phyloP scores from a whole-genome alignment of 2,113 vertebrate genomes.

The Alethe castanea region DNA sequence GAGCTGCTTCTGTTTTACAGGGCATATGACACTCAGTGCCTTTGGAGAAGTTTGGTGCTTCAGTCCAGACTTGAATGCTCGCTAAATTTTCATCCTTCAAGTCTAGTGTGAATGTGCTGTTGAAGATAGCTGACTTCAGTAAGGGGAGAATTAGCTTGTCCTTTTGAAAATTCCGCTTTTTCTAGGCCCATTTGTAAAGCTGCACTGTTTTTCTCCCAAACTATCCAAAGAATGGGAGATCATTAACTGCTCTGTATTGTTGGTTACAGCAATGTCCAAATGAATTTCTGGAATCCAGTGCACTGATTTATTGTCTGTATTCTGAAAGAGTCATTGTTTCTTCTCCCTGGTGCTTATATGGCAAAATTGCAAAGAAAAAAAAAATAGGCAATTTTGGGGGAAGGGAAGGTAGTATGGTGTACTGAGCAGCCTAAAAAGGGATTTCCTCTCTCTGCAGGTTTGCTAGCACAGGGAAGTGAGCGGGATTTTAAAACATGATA shows the following conservation, averaged over 20 bases:
- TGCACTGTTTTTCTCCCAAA: constrained; percentile 18
- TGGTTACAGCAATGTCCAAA: constrained; percentile 26
- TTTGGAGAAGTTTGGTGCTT: neutral
- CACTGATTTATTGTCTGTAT: constrained; percentile 30
- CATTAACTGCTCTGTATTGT: constrained; percentile 47
- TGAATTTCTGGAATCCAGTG: constrained; percentile 59
- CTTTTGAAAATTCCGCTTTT: constrained; percentile 31
- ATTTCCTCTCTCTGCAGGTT: neutral
- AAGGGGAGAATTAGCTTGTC: neutral
- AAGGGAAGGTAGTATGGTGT: neutral
- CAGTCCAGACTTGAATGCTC: neutral
- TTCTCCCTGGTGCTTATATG: constrained; percentile 30
- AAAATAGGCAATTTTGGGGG: neutral
- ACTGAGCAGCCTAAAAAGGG: neutral
- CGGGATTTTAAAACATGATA: constrained; percentile 30
- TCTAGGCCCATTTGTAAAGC: constrained; percentile 7
- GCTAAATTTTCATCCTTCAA: neutral
- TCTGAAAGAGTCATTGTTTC: constrained; percentile 61
- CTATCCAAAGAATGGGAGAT: constrained; percentile 29
- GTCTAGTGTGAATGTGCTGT: neutral
- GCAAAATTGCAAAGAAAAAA: constrained; percentile 15
- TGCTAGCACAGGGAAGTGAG: constrained; percentile 5
- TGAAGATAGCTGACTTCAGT: constrained; percentile 11
- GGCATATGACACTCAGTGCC: neutral
- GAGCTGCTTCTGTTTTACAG: neutral